Percentiles rank a stretch among this genome's conserved stretches.
phyloP scores from a whole-genome alignment of 2,888 invertebrate genomes.

The Emmelina monodactyla region DNA sequence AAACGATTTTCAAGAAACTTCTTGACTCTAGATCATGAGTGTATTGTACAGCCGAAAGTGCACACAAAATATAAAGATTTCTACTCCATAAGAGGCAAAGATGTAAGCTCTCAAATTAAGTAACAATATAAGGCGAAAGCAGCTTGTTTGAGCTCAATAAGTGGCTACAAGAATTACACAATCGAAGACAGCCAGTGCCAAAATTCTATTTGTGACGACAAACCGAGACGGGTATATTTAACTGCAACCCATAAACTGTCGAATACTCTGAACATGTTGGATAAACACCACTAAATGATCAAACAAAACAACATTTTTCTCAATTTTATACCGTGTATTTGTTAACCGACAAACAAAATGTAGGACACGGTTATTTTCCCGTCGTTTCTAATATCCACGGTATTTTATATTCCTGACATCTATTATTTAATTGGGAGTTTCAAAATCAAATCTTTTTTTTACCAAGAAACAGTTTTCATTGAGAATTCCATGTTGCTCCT shows the following conservation, averaged over 20 bases:
- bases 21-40: no score
- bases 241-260: constrained; percentile 63
- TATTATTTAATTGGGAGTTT: no score
- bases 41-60: no score
- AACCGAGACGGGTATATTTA: constrained; percentile 64
- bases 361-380: constrained; percentile 2
- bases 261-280: constrained; percentile 37
- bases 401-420: neutral
- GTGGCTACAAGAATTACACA: constrained; percentile 61
- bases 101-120: neutral
- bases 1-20: no score
- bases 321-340: neutral
- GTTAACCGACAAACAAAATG: constrained; percentile 1
- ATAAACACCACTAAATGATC: constrained; percentile 2
- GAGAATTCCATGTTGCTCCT: no score
- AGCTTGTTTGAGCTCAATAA: constrained; percentile 51
- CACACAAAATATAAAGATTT: no score
- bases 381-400: neutral
- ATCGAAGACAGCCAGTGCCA: constrained; percentile 61
- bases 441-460: no score
- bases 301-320: constrained; percentile 6
- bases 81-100: neutral
- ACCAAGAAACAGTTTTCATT: no score
- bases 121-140: constrained; percentile 28
- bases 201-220: constrained; percentile 65